Evolutionary conservation across 2,113 vertebrate species (phyloP).

Genomic region (Delphinus delphis): DNA sequence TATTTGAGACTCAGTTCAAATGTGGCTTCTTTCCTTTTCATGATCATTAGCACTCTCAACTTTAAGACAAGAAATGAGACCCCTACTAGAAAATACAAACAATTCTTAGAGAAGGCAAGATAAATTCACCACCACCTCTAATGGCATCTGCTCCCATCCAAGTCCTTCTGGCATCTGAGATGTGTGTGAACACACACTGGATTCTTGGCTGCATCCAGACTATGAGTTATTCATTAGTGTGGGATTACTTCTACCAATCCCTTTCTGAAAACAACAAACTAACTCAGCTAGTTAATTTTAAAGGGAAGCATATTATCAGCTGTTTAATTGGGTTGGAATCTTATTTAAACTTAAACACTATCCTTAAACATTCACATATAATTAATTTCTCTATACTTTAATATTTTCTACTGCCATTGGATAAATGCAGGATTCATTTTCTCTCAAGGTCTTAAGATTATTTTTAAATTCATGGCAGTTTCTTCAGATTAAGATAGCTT

Average conservation of each 20-base stretch:
- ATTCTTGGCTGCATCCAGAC: background rate
- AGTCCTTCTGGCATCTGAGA: background rate
- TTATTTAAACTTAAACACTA: background rate
- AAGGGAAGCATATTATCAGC: background rate
- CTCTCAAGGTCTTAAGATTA: background rate
- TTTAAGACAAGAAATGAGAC: background rate
- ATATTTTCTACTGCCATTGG: background rate
- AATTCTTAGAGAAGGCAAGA: background rate
- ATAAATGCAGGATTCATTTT: background rate
- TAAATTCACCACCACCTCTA: background rate
- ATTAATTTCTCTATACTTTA: background rate
- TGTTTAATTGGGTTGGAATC: background rate
- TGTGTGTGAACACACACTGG: background rate
- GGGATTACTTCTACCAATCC: background rate
- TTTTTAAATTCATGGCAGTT: constrained; percentile 26
- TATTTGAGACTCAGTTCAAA: background rate
- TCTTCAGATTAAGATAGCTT: background rate
- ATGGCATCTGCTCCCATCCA: background rate
- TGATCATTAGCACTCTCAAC: background rate
- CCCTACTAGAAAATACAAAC: background rate
- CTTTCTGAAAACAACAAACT: background rate
- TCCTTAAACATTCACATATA: background rate
- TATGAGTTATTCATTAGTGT: background rate
- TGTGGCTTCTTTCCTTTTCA: background rate
- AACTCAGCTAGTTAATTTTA: background rate